Conservation (phyloP, 2,113 vertebrate species). For the Entelurus aequoreus region DNA sequence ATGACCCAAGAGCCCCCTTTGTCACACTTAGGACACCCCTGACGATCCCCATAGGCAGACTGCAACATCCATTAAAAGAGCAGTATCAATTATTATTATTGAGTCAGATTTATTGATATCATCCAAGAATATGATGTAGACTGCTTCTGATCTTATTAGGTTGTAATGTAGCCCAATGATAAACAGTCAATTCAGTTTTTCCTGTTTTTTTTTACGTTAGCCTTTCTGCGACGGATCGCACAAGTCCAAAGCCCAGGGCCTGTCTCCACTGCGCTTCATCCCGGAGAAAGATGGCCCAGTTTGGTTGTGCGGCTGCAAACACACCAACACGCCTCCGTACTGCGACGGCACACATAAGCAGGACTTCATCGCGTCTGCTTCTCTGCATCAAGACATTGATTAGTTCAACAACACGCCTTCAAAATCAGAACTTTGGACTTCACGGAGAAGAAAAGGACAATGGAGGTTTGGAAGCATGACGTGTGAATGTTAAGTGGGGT, state of each 20-base stretch:
- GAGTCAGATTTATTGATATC: too few species aligned
- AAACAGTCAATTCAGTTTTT: neutral
- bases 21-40: too few species aligned
- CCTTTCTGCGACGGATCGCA: constrained; percentile 84
- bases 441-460: neutral
- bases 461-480: neutral
- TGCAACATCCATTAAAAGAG: too few species aligned
- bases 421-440: neutral
- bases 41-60: too few species aligned
- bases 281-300: constrained; percentile 44
- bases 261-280: constrained; percentile 73
- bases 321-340: constrained; percentile 72
- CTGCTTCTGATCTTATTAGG: too few species aligned
- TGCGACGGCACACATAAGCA: constrained; percentile 80
- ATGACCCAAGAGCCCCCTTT: too few species aligned
- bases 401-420: neutral
- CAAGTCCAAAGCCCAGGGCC: constrained; percentile 53
- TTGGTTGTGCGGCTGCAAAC: constrained; percentile 80
- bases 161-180: neutral
- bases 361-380: constrained; percentile 47
- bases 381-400: constrained; percentile 13
- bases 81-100: too few species aligned
- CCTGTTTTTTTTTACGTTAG: constrained; percentile 53
- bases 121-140: too few species aligned
- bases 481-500: too few species aligned